Base-by-base conservation (phyloP, 1,140 invertebrate species). In the Oreohelix idahoensis region DNA sequence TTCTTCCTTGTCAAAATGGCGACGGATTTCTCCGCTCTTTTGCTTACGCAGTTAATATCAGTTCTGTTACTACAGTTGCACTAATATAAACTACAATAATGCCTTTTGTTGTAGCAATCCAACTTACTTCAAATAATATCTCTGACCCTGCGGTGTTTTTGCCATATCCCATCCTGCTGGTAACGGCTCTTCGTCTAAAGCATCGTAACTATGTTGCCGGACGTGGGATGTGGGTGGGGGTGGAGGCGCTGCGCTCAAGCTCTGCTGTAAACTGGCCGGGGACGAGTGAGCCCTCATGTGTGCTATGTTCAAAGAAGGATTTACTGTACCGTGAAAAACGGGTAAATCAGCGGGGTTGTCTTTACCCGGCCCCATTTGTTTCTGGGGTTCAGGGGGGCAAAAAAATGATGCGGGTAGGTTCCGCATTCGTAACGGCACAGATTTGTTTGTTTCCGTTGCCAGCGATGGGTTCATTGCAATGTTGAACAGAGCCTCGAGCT, bases 371-470 rank as follows among this genome's bases (percentile, higher is more conserved):
- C 96, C 79, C 80, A 85, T 82, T 74, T 87, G 87, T 51, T 84
- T 96, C 89, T 96, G 96, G 89, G 96, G 96, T 89, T 96, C 96
- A 84, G 98, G 98, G 87, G 97, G 97, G 91, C 96, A 97, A 94
- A 98, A 99, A 94, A 99, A 99, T 83, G 97, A 98, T 92, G 97
- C 95, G 85, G 98, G 98, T 90, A 99, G 94, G 92, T 99, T 98
- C 91, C 98, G 95, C 96, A 98, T 96, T 91, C 97, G 96, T 93
- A 98, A 95, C 89, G 98, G 97, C 93, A 98, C 95, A 94, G 96
- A 95, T 90, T 96, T 94, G 87, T 96, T 96, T 79, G 89, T 87
- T 90, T 96, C 94, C n/a, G n/a, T n/a, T 90, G 96, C 94, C 92
- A 96, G 96, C 85, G 97, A 96, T 93, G 98, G 98, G 79, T 89